Conservation (phyloP, 2,797 vertebrate species). For the Clamator glandarius region DNA sequence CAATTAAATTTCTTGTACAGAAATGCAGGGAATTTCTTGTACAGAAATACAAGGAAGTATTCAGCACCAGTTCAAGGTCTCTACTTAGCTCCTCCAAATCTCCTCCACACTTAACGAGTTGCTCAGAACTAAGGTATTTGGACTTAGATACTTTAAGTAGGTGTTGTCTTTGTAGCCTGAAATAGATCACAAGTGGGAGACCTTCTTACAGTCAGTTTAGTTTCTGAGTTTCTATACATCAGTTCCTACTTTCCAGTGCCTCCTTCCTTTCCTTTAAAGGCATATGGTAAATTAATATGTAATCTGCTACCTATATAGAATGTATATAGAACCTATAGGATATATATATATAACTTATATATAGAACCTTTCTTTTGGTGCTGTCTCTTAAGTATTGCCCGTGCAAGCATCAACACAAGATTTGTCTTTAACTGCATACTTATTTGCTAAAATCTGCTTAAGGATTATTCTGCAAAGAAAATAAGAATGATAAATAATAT, state of each 20-base stretch:
- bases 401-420: neutral
- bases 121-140: neutral
- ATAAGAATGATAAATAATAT: neutral
- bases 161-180: neutral
- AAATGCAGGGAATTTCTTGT: neutral
- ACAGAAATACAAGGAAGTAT: neutral
- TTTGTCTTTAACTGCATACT: neutral
- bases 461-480: neutral
- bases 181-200: neutral
- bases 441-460: neutral
- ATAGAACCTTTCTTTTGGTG: neutral
- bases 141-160: neutral
- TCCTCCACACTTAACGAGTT: fast-evolving
- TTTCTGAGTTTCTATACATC: neutral
- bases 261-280: neutral
- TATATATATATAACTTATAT: no score
- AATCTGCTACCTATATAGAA: neutral
- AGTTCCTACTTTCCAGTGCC: neutral
- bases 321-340: no score
- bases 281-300: neutral
- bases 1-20: neutral
- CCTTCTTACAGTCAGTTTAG: neutral
- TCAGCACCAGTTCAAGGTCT: neutral
- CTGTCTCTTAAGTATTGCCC: neutral
- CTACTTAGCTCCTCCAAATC: neutral